Evolutionary conservation across 2,888 invertebrate species (phyloP), one percentile per base, ranked within the genome.

Genomic region (Hydroisotoma schaefferi): DNA sequence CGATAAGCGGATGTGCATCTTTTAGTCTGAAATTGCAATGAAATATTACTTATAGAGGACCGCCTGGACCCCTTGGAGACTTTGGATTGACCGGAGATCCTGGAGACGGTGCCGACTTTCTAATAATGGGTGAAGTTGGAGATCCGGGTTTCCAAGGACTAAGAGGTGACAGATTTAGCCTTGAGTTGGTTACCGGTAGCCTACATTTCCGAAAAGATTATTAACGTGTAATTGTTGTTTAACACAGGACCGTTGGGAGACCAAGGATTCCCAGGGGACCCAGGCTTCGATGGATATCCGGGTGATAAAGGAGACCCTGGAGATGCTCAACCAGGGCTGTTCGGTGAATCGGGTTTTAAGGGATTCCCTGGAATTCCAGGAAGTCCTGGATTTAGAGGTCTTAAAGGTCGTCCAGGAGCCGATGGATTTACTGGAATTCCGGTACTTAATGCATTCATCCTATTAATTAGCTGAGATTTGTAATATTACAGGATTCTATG

Each of bases 291-390:
- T 52, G 77, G 77, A 5, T 57, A 67, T 12, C 63, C 68, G 5
- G 77, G 76, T 23, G 27, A 38, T 18, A 69, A 71, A 47, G 75
- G 75, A 26, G 63, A 68, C 5, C 37, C 23, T 20, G 71, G 67
- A n/a, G 64, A 61, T 47, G 1, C 27, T 5, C 53, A 60, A 10
- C 37, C 38, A n/a, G 73, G 73, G 22, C 47, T 54, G 6, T 38
- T 27, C 8, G 78, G 78, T n/a, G 75, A 75, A n/a, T 70, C 74
- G 40, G 79, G 78, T 29, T 68, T 72, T 6, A 70, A 68, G 40
- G 73, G 73, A 0, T 70, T 70, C 38, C 62, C 57, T 18, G 73
- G 72, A 2, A 57, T 64, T 3, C 52, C 28, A 18, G 70, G 69
- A 10, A 62, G 59, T 29, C 52, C 54, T 51, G 76, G 76, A 23